Evolutionary conservation across 2,113 vertebrate genomes (phyloP), one percentile per base, ranked within the genome.

Genomic region (Tetrax tetrax): DNA sequence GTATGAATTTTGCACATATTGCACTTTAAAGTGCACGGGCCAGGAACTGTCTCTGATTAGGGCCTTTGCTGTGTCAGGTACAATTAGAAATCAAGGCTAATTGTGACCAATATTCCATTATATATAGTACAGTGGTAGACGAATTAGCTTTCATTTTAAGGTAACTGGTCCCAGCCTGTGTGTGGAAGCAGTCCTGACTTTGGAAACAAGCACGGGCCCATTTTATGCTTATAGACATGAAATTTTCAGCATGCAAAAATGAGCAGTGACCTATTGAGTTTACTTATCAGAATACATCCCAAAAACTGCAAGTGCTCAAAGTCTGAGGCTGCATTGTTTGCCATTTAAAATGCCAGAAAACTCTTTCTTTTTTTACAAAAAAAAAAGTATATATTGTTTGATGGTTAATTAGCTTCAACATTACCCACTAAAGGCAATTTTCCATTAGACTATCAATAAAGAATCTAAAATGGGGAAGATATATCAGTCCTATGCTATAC

Each of bases 51-150:
- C 31, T 77, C 81, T 93, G 76, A 83, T 38, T 33, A 70, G 51
- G 38, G 21, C 51, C 56, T 93, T 76, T 63, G 51, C 60, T 83
- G 27, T 77, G 79, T 93, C 51, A 90, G 64, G 43, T 90, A 90
- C 88, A 90, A 80, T 66, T 83, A 86, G 88, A 91, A 86, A 80
- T 16, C 3, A 38, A 64, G 54, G 63, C 28, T 95, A 96, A 93
- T 69, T 72, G 45, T n/a, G 50, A 60, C 48, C 41, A 80, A 72
- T 90, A 90, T 66, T 83, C 37, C 37, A 53, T 54, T 74, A 43
- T 50, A 83, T 72, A 41, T 65, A 77, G 18, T 25, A 86, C 21
- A 86, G 25, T 50, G 16, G 33, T 29, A 77, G 43, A 33, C 35
- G 91, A 95, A 86, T 41, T 24, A 91, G n/a, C 50, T 91, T 87